phyloP scores from a whole-genome alignment of 2,888 invertebrate species.

The Machimus atricapillus region DNA sequence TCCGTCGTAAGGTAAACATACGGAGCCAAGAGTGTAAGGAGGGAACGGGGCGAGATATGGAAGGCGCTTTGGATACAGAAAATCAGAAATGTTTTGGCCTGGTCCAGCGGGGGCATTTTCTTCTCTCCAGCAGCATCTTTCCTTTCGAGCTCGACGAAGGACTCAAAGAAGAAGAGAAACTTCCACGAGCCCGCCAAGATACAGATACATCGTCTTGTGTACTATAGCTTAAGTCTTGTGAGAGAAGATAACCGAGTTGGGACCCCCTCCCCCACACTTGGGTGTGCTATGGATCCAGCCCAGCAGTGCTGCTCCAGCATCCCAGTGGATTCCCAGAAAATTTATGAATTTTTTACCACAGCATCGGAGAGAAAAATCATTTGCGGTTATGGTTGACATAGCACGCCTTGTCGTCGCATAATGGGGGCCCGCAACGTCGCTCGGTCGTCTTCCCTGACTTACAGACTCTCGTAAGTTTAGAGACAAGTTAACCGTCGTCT shows the following conservation, averaged over 20 bases:
- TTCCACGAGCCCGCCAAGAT: neutral
- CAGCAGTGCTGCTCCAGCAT: neutral
- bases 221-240: neutral
- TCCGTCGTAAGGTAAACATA: neutral
- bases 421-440: neutral
- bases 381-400: slow-evolving; percentile 1
- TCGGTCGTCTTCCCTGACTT: neutral
- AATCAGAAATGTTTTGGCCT: neutral
- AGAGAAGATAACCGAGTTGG: neutral
- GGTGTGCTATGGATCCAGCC: neutral
- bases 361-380: slow-evolving; percentile 12
- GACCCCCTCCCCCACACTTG: neutral
- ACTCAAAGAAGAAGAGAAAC: neutral
- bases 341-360: slow-evolving; percentile 22
- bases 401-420: neutral
- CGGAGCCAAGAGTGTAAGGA: neutral
- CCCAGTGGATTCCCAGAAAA: neutral
- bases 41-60: neutral
- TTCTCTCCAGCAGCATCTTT: neutral
- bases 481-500: neutral
- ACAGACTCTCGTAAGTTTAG: neutral
- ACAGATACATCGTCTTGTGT: neutral
- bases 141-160: neutral
- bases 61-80: neutral
- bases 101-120: neutral